Evolutionary conservation across 2,888 invertebrate species (phyloP).

Genomic region (Orchesellides sinensis): DNA sequence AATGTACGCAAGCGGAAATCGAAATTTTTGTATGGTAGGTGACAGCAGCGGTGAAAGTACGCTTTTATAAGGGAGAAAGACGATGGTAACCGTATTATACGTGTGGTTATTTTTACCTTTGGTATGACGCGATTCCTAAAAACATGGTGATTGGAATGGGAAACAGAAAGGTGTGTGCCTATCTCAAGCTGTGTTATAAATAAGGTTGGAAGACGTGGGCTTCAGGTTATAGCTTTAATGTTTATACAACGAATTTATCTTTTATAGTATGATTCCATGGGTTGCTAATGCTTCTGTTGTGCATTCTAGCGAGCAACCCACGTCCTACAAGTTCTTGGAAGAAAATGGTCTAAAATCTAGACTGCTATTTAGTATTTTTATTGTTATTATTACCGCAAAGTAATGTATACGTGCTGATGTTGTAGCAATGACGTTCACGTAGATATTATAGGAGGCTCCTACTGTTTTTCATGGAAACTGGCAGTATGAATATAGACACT

Average conservation of each 20-base stretch:
- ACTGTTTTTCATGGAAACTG: too few relatives aligned
- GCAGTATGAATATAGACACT: too few relatives aligned
- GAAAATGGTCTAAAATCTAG: neutral
- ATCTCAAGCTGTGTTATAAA: neutral
- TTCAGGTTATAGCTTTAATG: neutral
- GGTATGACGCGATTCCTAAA: neutral
- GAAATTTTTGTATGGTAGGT: neutral
- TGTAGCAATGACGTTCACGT: too few relatives aligned
- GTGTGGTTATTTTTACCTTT: neutral
- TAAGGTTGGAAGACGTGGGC: neutral
- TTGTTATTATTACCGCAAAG: too few relatives aligned
- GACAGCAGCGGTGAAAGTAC: neutral
- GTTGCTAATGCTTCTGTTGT: constrained; percentile 1
- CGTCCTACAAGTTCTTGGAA: constrained; percentile 28
- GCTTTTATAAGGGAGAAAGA: neutral
- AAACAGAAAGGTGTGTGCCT: neutral
- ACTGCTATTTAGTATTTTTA: too few relatives aligned
- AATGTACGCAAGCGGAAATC: neutral
- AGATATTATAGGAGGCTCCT: too few relatives aligned
- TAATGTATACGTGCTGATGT: too few relatives aligned
- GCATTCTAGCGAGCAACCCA: constrained; percentile 47
- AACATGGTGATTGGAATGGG: neutral
- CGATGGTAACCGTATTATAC: neutral
- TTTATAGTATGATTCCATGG: too few relatives aligned
- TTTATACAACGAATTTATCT: too few relatives aligned